Evolutionary conservation across 2,888 invertebrate species (phyloP).

Genomic region (Leptothorax acervorum): DNA sequence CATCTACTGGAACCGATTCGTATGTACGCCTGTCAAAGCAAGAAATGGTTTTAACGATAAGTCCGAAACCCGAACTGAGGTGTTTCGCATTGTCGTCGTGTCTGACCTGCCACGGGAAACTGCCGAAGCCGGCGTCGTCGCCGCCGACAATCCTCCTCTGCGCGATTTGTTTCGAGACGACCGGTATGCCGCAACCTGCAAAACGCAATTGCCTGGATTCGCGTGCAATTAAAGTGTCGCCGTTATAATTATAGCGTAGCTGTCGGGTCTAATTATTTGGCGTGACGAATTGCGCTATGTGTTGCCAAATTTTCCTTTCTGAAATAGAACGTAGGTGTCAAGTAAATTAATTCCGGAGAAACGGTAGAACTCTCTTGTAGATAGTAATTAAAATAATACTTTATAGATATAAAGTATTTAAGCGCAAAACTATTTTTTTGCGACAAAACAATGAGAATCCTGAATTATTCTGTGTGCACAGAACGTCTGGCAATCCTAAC

Average conservation of each 20-base stretch:
- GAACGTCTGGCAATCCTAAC: slow-evolving; percentile 6
- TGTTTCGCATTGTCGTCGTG: background rate
- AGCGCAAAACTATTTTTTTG: background rate
- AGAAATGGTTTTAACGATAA: slow-evolving; percentile 47
- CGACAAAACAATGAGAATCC: background rate
- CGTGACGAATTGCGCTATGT: slow-evolving; percentile 7
- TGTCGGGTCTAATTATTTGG: slow-evolving; percentile 30
- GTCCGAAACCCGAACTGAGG: background rate
- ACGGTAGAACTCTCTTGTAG: background rate
- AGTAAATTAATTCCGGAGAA: background rate
- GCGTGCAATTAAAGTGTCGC: slow-evolving; percentile 18
- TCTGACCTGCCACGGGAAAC: slow-evolving; percentile 96
- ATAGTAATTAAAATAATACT: background rate
- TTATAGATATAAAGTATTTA: background rate
- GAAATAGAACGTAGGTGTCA: slow-evolving; percentile 10
- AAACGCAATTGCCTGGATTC: slow-evolving; percentile 67
- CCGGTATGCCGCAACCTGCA: slow-evolving; percentile 95
- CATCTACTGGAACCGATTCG: slow-evolving; percentile 97
- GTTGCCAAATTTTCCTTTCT: slow-evolving; percentile 29
- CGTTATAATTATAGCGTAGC: slow-evolving; percentile 23
- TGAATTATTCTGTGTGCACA: background rate
- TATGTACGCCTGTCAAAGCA: slow-evolving; percentile 90
- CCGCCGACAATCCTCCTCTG: slow-evolving; percentile 97
- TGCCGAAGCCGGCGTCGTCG: slow-evolving; percentile 97
- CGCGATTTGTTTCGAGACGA: slow-evolving; percentile 92